Evolutionary conservation across 2,113 vertebrate genomes (phyloP), one percentile per base, ranked within the genome.

Genomic region (Melanocharis versteri): DNA sequence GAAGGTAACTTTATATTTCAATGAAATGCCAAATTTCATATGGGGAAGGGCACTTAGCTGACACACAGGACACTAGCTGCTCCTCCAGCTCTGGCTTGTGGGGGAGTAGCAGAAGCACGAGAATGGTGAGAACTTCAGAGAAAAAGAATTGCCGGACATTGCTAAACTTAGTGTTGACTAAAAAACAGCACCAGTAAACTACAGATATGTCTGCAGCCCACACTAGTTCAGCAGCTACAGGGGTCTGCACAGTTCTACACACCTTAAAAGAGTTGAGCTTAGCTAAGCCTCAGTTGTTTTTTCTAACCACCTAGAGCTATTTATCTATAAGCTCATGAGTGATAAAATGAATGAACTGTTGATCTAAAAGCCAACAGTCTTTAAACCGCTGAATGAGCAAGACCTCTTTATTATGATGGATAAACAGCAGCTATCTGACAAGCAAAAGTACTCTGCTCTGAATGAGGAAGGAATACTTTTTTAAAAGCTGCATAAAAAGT

Each of bases 61-160:
- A 42, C 15, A 33, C 0, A 2, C 6, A 33, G 48, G 37, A 56
- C 44, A 11, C 13, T 8, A 23, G 21, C 39, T 73, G 33, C 27
- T 42, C n/a, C 40, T 90, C 37, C 62, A 53, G 37, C 69, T 71
- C 81, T 51, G 51, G 30, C 30, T 58, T 0, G 0, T 6, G 7
- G 10, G 23, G 6, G 13, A 47, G 19, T 14, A n/a, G 14, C 33
- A 78, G 39, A 27, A 68, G 45, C 1, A 1, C 0, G 7, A 56
- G n/a, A 75, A 87, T 27, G 1, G 0, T 21, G 51, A 68, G 31
- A 83, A 33, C 19, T 56, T 37, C 26, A 47, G 30, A 70, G 6
- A 35, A 30, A 13, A 80, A 27, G 24, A 28, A 44, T 64, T 53
- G 33, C 37, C 39, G 48, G 76, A 37, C 19, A 6, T 31, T 54